Conservation (phyloP, 2,113 vertebrate species). For the Oncorhynchus keta region DNA sequence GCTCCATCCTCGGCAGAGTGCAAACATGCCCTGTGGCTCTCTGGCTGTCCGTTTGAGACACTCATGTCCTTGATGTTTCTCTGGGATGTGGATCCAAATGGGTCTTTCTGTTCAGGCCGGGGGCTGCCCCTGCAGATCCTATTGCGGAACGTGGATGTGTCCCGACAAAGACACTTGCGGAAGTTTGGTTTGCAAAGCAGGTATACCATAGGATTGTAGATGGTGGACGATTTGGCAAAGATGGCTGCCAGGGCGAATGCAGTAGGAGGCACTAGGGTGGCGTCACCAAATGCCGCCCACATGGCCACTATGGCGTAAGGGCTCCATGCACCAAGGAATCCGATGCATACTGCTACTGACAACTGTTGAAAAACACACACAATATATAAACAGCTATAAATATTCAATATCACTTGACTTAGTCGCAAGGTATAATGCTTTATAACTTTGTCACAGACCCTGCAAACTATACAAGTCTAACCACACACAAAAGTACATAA, state of each 20-base stretch:
- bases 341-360: conserved; percentile 80
- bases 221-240: conserved; percentile 82
- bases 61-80: conserved; percentile 36
- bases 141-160: conserved; percentile 57
- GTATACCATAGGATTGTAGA: conserved; percentile 82
- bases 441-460: no score
- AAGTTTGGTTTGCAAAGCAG: conserved; percentile 84
- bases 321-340: conserved; percentile 83
- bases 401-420: no score
- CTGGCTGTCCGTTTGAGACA: conserved; percentile 67
- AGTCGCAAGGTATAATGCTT: no score
- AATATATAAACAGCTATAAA: background rate
- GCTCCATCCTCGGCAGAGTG: conserved; percentile 53
- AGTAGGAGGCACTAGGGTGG: conserved; percentile 68
- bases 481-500: no score
- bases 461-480: no score
- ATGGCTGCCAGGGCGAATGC: conserved; percentile 78
- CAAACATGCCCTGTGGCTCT: conserved; percentile 62
- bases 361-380: conserved; percentile 60
- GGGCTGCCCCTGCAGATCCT: conserved; percentile 52
- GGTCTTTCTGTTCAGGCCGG: conserved; percentile 13
- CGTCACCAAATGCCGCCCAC: conserved; percentile 74
- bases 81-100: conserved; percentile 46
- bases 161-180: conserved; percentile 69
- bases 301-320: conserved; percentile 80